phyloP scores from a whole-genome alignment of 2,888 invertebrate genomes.

The Eretmocerus hayati region DNA sequence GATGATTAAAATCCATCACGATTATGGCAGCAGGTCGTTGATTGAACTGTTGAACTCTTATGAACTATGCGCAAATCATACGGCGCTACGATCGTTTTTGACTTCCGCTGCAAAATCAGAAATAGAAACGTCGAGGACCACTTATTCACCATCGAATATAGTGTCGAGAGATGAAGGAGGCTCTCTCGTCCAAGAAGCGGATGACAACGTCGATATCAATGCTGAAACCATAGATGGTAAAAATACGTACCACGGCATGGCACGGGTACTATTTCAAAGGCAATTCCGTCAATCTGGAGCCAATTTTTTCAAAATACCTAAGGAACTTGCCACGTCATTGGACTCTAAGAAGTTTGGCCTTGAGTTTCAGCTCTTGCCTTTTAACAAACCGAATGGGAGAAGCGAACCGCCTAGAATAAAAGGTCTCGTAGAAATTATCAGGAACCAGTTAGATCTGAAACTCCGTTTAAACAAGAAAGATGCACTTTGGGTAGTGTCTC shows the following conservation, averaged over 20 bases:
- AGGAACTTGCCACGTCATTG: background rate
- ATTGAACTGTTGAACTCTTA: background rate
- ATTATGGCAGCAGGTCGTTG: background rate
- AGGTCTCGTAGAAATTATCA: background rate
- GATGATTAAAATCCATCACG: background rate
- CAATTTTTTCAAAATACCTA: background rate
- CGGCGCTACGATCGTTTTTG: background rate
- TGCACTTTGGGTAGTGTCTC: background rate
- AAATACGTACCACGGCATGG: slow-evolving; percentile 2
- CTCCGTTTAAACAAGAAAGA: background rate
- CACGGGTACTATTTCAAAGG: background rate
- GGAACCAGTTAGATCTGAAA: too few relatives aligned
- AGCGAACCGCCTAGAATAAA: background rate
- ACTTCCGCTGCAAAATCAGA: background rate
- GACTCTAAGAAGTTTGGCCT: background rate
- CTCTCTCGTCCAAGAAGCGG: slow-evolving; percentile 1
- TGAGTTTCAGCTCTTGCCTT: background rate
- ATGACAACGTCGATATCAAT: slow-evolving; percentile 6
- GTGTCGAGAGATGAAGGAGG: background rate
- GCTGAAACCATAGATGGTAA: slow-evolving; percentile 1
- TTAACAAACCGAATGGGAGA: background rate
- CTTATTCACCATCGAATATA: slow-evolving; percentile 1
- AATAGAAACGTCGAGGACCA: background rate
- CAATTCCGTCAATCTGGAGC: background rate
- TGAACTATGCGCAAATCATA: background rate